These are phyloP conservation scores for Noctua pronuba DNA, from an alignment of 2,888 invertebrate genomes.

Conservation along the genomic window DNA sequence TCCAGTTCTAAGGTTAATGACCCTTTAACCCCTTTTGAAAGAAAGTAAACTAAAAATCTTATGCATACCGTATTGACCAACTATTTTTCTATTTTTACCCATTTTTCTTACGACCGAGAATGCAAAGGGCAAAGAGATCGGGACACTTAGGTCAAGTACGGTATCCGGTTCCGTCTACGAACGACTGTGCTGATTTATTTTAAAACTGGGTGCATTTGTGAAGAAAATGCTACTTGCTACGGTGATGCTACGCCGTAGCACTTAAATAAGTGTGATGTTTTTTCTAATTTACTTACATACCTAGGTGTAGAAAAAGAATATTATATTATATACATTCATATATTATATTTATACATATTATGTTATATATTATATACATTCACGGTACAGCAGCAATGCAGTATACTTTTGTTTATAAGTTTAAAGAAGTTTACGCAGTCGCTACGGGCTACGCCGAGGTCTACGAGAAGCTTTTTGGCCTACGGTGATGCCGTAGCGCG, in stretches of 20 bases:
- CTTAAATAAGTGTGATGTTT: background rate
- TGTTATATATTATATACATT: too few relatives aligned
- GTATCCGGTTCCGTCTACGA: background rate
- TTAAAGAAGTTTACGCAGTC: background rate
- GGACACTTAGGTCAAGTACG: background rate
- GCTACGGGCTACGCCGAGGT: too few relatives aligned
- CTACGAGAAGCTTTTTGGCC: too few relatives aligned
- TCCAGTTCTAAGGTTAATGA: background rate
- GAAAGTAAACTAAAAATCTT: background rate
- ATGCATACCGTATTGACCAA: background rate
- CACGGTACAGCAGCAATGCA: background rate
- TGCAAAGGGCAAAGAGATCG: background rate
- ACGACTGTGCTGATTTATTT: background rate
- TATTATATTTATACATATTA: too few relatives aligned
- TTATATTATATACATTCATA: too few relatives aligned
- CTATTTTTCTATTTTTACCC: background rate
- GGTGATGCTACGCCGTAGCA: conserved; percentile 22
- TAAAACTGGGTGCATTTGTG: background rate
- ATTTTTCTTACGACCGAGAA: background rate
- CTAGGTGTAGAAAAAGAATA: too few relatives aligned
- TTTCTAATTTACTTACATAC: too few relatives aligned
- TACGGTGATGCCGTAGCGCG: background rate
- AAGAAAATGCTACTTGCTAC: background rate
- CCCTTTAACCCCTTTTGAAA: background rate
- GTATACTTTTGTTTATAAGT: too few relatives aligned